Evolutionary conservation across 2,888 invertebrate genomes (phyloP), one percentile per base, ranked within the genome.

Genomic region (Tiliacea aurago): DNA sequence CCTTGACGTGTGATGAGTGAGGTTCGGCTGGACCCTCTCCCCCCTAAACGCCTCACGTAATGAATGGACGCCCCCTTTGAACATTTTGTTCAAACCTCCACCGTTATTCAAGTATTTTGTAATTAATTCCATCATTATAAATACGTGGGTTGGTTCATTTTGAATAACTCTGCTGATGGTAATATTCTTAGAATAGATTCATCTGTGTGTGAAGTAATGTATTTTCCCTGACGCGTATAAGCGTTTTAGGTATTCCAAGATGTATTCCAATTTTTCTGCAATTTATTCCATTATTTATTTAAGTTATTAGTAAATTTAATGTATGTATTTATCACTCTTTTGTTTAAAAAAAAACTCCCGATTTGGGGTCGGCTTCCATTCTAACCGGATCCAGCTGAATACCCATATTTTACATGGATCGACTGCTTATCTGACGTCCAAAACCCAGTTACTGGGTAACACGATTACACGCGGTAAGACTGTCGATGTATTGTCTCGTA

Each of bases 201-300:
- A 18, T 58, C 15, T 43, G 10, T 37, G 41, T 5, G 41, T 56
- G 41, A 18, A 56, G 49, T 20, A 10, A 23, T n/a, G 13, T 43
- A 20, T 23, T 65, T 43, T 15, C 4, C 7, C 23, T 28, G 15
- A 59, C 20, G 59, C 9, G 6, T 33, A 28, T 4, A 3, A 43
- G 13, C 23, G 61, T 41, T 28, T 33, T 62, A 58, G 0, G 51
- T 43, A 80, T 74, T 80, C 78, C 76, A 68, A 75, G n/a, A 49
- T 68, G 37, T 74, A 78, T 81, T 78, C 81, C 76, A 78, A 37
- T 80, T 41, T 49, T 5, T 11, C 11, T 64, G 47, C 75, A 64
- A 81, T 15, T 53, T 55, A 78, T 64, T 67, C 41, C 59, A 23
- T 55, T 37, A 58, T n/a, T 47, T 65, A 56, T 49, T 65, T 65